Evolutionary conservation across 37 sponge, comb jelly and placozoan species (phyloP), one percentile per base, ranked within the genome.

Genomic region (Crambe crambe): DNA sequence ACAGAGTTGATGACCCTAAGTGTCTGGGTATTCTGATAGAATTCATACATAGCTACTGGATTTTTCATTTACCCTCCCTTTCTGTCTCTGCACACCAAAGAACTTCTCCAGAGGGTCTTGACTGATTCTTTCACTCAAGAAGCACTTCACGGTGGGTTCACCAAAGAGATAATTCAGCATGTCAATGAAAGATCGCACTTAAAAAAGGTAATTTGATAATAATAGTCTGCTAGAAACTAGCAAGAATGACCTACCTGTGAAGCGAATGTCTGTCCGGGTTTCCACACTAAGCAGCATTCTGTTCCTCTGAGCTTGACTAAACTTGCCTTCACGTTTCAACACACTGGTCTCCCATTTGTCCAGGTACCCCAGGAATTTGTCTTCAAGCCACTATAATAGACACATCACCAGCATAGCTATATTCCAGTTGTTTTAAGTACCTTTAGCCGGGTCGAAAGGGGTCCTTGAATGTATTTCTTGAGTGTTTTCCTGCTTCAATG

Each of bases 1-100:
- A 71, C 20, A 2, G 72, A 41, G 44, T 71, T 71, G 22, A 71
- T 9, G 2, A 71, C 72, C 1, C 72, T 30, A 23, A 71, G 72
- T 38, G 44, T 23, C 27, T 71, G 72, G 3, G 8, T 71, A 22
- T 40, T 42, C 35, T 38, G 70, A 15, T 71, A 31, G 12, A 66
- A 29, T 31, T 29, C 35, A 4, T 31, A 3, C 18, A 38, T 66
- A 62, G 27, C 41, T 31, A 31, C 4, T 26, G 23, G 61, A 22
- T 21, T 60, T 26, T 25, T 60, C 23, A 25, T 60, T 60, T 23
- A 47, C 51, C 51, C 51, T 25, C 5, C 61, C 61, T 60, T 23
- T 9, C 61, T 60, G 61, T 60, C 61, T 60, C 61, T 60, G 61
- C 3, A 20, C 5, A 9, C 61, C 61, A 60, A 60, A 60, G 17